These are phyloP conservation scores for Spheniscus humboldti DNA, from an alignment of 2,797 vertebrate genomes.

Conservation along the genomic window DNA sequence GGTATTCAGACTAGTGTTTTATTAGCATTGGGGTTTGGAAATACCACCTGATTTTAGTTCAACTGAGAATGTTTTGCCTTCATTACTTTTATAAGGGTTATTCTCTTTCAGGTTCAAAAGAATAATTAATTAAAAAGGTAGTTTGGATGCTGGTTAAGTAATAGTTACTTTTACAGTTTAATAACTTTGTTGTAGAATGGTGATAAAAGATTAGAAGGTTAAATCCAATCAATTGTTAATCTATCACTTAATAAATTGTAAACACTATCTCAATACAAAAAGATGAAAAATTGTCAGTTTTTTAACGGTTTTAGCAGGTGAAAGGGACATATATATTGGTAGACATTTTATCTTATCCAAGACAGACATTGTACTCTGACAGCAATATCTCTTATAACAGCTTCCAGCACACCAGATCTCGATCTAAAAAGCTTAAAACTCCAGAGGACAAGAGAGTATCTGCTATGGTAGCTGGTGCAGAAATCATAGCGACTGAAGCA, in stretches of 20 bases:
- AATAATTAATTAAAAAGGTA: not conserved
- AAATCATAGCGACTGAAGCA: slow-evolving; percentile 60
- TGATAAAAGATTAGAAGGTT: slow-evolving; percentile 40
- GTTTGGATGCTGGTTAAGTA: slow-evolving; percentile 13
- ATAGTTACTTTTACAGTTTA: slow-evolving; percentile 31
- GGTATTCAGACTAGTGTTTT: not conserved
- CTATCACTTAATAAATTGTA: slow-evolving; percentile 63
- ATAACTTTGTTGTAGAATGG: not conserved
- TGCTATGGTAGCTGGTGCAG: slow-evolving; percentile 71
- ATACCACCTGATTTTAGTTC: not conserved
- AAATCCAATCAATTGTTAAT: slow-evolving; percentile 55
- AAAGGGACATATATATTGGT: slow-evolving; percentile 57
- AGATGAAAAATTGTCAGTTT: slow-evolving; percentile 53
- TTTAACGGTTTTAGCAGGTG: slow-evolving; percentile 53
- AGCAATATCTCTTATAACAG: slow-evolving; percentile 72
- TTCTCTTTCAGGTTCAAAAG: not conserved
- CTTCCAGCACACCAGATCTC: slow-evolving; percentile 79
- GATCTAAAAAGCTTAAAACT: slow-evolving; percentile 88
- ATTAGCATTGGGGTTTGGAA: not conserved
- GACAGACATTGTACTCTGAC: slow-evolving; percentile 66
- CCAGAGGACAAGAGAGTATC: slow-evolving; percentile 75
- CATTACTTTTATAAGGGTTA: not conserved
- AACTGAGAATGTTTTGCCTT: not conserved
- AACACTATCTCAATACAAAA: slow-evolving; percentile 50
- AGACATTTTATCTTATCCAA: slow-evolving; percentile 65